Conservation (phyloP, 1,140 invertebrate genomes). For the Drosophila yakuba region DNA sequence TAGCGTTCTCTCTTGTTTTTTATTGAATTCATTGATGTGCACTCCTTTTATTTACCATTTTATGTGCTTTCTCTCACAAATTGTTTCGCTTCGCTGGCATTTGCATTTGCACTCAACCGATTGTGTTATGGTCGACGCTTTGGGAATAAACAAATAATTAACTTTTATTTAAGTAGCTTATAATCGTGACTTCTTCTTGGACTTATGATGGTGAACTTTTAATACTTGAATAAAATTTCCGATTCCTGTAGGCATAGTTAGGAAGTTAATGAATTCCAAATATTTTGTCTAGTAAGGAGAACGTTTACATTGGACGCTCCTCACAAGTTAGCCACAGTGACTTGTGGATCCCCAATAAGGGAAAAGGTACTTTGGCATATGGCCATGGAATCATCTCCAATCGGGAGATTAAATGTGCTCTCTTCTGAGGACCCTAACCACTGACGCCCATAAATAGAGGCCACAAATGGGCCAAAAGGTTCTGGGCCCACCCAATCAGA, state of each 20-base stretch:
- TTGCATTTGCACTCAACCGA: slow-evolving; percentile 21
- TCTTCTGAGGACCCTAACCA: neutral
- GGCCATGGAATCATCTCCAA: neutral
- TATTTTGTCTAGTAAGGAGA: neutral
- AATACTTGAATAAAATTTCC: too few relatives aligned
- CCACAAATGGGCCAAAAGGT: slow-evolving; percentile 47
- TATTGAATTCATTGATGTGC: slow-evolving; percentile 43
- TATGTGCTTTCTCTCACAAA: slow-evolving; percentile 7
- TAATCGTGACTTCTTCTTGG: too few relatives aligned
- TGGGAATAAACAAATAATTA: neutral
- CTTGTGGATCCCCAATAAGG: neutral
- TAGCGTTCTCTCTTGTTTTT: too few relatives aligned
- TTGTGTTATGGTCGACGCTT: slow-evolving; percentile 24
- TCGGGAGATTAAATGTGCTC: neutral
- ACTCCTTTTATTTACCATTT: slow-evolving; percentile 39
- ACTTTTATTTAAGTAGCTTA: neutral
- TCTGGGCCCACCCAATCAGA: slow-evolving; percentile 30
- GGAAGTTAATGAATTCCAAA: neutral
- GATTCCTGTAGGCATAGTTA: too few relatives aligned
- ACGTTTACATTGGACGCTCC: too few relatives aligned
- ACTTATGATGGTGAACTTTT: neutral
- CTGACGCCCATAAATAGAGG: slow-evolving; percentile 39
- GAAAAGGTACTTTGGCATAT: neutral
- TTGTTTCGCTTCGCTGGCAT: slow-evolving; percentile 15
- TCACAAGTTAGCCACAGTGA: neutral